Evolutionary conservation across 2,888 invertebrate species (phyloP).

Genomic region (Beris chalybata): DNA sequence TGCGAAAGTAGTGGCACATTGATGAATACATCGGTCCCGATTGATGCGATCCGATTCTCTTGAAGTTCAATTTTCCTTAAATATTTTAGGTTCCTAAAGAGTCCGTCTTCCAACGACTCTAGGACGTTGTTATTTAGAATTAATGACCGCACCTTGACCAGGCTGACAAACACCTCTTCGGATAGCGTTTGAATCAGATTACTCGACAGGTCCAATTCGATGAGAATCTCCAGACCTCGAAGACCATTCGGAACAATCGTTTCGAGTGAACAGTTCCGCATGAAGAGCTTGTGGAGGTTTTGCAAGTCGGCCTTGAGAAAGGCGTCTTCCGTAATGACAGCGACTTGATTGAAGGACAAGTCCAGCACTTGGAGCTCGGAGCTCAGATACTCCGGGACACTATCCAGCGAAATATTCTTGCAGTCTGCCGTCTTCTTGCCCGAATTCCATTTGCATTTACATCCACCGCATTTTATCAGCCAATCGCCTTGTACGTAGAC

Average conservation of each 20-base stretch:
- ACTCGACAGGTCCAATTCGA: conserved; percentile 77
- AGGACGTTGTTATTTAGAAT: conserved; percentile 74
- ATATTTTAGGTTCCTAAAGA: conserved; percentile 73
- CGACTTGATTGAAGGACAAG: conserved; percentile 69
- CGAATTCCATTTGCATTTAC: conserved; percentile 82
- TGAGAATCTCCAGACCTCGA: conserved; percentile 72
- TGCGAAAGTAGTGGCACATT: conserved; percentile 70
- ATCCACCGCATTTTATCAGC: conserved; percentile 56
- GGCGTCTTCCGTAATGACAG: conserved; percentile 65
- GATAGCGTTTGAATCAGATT: conserved; percentile 68
- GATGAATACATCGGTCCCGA: conserved; percentile 71
- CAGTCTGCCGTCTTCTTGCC: conserved; percentile 85
- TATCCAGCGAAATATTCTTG: conserved; percentile 63
- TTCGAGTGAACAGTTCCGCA: conserved; percentile 72
- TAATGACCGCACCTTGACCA: conserved; percentile 70
- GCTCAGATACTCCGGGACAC: conserved; percentile 73
- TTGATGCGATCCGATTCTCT: conserved; percentile 69
- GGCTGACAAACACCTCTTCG: conserved; percentile 70
- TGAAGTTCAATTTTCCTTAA: conserved; percentile 76
- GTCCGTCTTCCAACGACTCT: conserved; percentile 68
- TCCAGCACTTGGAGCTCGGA: conserved; percentile 72
- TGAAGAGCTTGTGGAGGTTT: conserved; percentile 77
- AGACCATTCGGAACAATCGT: conserved; percentile 73
- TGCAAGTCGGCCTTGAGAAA: conserved; percentile 70
- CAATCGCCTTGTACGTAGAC: conserved; percentile 47